These are phyloP conservation scores for Chelonoidis abingdonii DNA, from an alignment of 2,113 vertebrate genomes.

Conservation along the genomic window DNA sequence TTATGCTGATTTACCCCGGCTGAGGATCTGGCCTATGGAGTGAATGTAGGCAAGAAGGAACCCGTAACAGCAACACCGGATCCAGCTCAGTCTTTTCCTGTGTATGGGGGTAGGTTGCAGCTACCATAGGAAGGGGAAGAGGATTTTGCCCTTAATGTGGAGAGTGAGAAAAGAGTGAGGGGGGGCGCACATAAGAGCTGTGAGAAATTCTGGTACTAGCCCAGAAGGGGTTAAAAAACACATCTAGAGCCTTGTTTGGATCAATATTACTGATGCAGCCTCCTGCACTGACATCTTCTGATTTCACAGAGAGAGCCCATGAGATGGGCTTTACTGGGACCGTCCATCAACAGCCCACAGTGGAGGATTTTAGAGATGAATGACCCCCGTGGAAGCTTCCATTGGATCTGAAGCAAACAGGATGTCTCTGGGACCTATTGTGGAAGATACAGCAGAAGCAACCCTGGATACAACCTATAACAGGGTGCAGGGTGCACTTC, in stretches of 20 bases:
- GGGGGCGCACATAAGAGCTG: background rate
- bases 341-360: background rate
- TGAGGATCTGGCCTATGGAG: background rate
- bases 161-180: background rate
- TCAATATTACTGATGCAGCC: background rate
- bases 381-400: background rate
- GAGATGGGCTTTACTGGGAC: background rate
- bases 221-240: background rate
- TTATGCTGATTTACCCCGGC: background rate
- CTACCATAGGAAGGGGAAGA: background rate
- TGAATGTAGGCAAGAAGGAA: background rate
- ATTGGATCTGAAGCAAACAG: background rate
- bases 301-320: background rate
- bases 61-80: fast-evolving
- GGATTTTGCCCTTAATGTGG: background rate
- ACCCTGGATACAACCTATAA: background rate
- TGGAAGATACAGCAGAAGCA: background rate
- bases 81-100: background rate
- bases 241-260: background rate
- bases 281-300: background rate
- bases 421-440: background rate
- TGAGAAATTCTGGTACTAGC: background rate
- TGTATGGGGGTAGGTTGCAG: background rate
- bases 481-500: background rate
- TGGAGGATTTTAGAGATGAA: background rate